Base-by-base conservation (phyloP, 1,140 invertebrate genomes). In the Rhyacophila brunnea region DNA sequence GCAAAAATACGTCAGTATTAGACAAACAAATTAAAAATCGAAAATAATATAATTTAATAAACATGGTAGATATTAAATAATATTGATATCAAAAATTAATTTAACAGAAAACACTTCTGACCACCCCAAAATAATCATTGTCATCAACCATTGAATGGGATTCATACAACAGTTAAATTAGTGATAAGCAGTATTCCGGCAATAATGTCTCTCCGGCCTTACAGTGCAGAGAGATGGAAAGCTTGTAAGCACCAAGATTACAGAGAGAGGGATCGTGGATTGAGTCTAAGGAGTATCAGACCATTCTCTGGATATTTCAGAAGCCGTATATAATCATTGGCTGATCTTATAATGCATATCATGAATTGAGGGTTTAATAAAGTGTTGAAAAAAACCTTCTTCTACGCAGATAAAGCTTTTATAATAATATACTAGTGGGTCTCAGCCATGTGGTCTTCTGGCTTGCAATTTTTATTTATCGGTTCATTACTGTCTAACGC, bases 311-410 rank as follows among this genome's bases (percentile, higher is more conserved):
- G 43, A 67, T 64, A 69, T 70, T 70, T 65, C 54, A 64, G 53
- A 69, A 65, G 72, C 70, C 70, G 68, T 68, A 74, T 74, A 67
- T 72, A 75, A 75, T 75, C 72, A 75, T 71, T 55, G 70, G 69
- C 66, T 68, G 68, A 44, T 45, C 19, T 18, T 40, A n/a, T n/a
- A n/a, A n/a, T n/a, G n/a, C n/a, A n/a, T n/a, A n/a, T n/a, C n/a
- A n/a, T n/a, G n/a, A n/a, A n/a, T n/a, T n/a, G n/a, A n/a, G n/a
- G n/a, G n/a, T n/a, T n/a, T n/a, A n/a, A n/a, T n/a, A n/a, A n/a
- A n/a, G n/a, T n/a, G n/a, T n/a, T n/a, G n/a, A n/a, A n/a, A n/a
- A n/a, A n/a, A n/a, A n/a, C n/a, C n/a, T n/a, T n/a, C n/a, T n/a
- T n/a, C n/a, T n/a, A n/a, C n/a, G n/a, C n/a, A n/a, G n/a, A n/a